Conservation (phyloP, 2,888 invertebrate species). For the Baronia brevicornis region DNA sequence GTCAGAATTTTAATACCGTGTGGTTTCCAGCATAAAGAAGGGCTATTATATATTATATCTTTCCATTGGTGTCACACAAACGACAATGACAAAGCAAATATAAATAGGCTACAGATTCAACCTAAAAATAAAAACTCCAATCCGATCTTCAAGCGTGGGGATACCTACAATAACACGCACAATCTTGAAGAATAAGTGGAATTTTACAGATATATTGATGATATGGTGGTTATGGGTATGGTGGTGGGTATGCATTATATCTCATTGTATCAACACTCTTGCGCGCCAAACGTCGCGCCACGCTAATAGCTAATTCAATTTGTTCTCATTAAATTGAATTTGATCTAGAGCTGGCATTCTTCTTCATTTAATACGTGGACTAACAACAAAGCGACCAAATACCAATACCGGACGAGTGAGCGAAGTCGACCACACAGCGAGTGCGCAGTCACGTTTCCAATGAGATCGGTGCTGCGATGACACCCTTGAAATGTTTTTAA, state of each 20-base stretch:
- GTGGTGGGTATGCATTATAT: slow-evolving; percentile 2
- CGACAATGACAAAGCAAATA: too few relatives aligned
- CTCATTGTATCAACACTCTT: not conserved
- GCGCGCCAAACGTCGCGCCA: slow-evolving; percentile 6
- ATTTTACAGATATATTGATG: too few relatives aligned
- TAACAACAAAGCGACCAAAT: slow-evolving; percentile 42
- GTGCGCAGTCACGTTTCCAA: slow-evolving; percentile 65
- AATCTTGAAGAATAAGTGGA: too few relatives aligned
- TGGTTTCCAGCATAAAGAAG: too few relatives aligned
- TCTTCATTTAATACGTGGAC: slow-evolving; percentile 42
- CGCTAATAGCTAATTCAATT: slow-evolving; percentile 31
- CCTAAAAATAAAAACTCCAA: too few relatives aligned
- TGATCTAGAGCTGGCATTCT: slow-evolving; percentile 40
- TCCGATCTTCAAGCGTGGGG: too few relatives aligned
- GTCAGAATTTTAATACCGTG: too few relatives aligned
- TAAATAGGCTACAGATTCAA: too few relatives aligned
- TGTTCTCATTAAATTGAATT: slow-evolving; percentile 53
- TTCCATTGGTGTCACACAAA: too few relatives aligned
- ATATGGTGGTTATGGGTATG: too few relatives aligned
- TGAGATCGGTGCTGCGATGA: slow-evolving; percentile 67
- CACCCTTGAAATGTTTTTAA: slow-evolving; percentile 75
- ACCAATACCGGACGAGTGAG: slow-evolving; percentile 31
- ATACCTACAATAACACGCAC: too few relatives aligned
- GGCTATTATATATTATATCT: too few relatives aligned
- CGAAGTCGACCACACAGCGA: slow-evolving; percentile 56